Evolutionary conservation across 2,888 invertebrate species (phyloP), one percentile per base, ranked within the genome.

Genomic region (Zelleria hepariella): DNA sequence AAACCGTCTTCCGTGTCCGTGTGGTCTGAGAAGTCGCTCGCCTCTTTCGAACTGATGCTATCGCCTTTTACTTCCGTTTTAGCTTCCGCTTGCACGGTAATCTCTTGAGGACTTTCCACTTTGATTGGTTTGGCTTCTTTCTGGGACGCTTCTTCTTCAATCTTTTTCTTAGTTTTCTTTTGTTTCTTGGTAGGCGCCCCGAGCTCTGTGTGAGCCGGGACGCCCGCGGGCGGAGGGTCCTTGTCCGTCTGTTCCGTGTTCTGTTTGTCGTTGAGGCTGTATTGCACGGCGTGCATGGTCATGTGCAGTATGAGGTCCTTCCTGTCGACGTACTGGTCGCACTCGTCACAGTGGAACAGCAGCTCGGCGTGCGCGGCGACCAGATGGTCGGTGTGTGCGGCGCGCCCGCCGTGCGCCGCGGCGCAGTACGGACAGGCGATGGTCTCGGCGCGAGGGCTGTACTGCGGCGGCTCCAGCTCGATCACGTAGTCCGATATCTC

Each of bases 331-430:
- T 77, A 81, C 6, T 69, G 65, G 62, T 78, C 71, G 69, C 89
- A 88, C 52, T 82, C 76, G 57, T 79, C 80, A 69, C 89, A 89
- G 61, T 78, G 80, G 68, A 86, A 84, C 60, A 87, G 68, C 25
- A 69, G 64, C 51, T 78, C 72, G 2, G 71, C 66, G 67, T 86
- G 87, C 2, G 64, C 65, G 24, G 69, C 63, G 42, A 75, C 62
- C 48, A 85, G 64, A 66, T 87, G 89, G 6, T 72, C 68, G 23
- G 62, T 59, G 67, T 68, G 72, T 8, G 51, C 56, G 10, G 61
- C 59, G 7, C 61, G 61, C 20, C 65, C 61, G 7, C 20, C 49
- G 48, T 58, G 62, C 48, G 62, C 32, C 3, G 62, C 58, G 57
- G 61, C 55, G 70, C 81, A 80, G 70, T 42, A 42, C 15, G 32